Percentiles rank a stretch among this genome's conserved stretches.
phyloP scores from a whole-genome alignment of 2,888 invertebrate species.

The Linnaemya vulpina region DNA sequence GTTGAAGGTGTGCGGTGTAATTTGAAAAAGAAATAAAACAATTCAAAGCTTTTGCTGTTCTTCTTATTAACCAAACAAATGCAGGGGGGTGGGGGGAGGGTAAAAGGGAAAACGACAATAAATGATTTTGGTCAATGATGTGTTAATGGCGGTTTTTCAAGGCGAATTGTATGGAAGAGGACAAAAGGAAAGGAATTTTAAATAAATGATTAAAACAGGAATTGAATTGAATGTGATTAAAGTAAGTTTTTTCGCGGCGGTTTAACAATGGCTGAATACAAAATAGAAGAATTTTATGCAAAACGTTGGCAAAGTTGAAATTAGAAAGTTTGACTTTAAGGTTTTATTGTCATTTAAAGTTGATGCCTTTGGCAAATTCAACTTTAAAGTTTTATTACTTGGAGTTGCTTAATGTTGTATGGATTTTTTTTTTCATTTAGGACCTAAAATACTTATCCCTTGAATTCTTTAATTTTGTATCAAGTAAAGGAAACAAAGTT shows the following conservation, averaged over 20 bases:
- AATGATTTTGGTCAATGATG: slow-evolving; percentile 71
- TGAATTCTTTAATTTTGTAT: too few species aligned
- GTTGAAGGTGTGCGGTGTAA: slow-evolving; percentile 67
- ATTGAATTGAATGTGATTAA: slow-evolving; percentile 48
- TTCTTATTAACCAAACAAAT: neutral
- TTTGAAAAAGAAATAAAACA: slow-evolving; percentile 47
- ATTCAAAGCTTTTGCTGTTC: slow-evolving; percentile 28
- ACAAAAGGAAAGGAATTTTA: neutral
- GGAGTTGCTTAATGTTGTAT: too few species aligned
- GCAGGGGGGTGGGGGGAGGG: neutral
- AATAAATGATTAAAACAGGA: slow-evolving; percentile 37
- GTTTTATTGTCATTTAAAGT: too few species aligned
- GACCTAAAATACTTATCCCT: too few species aligned
- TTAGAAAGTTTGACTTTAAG: too few species aligned
- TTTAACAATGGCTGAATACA: slow-evolving; percentile 8
- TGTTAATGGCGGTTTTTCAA: slow-evolving; percentile 71
- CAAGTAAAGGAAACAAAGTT: too few species aligned
- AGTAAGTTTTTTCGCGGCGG: neutral
- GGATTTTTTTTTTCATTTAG: too few species aligned
- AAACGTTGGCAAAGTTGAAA: too few species aligned
- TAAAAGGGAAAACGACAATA: slow-evolving; percentile 42
- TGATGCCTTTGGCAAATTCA: too few species aligned
- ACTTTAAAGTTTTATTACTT: too few species aligned
- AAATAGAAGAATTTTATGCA: neutral
- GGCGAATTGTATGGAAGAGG: slow-evolving; percentile 10